Evolutionary conservation across 2,888 invertebrate species (phyloP).

Genomic region (Euspilapteryx auroguttella): DNA sequence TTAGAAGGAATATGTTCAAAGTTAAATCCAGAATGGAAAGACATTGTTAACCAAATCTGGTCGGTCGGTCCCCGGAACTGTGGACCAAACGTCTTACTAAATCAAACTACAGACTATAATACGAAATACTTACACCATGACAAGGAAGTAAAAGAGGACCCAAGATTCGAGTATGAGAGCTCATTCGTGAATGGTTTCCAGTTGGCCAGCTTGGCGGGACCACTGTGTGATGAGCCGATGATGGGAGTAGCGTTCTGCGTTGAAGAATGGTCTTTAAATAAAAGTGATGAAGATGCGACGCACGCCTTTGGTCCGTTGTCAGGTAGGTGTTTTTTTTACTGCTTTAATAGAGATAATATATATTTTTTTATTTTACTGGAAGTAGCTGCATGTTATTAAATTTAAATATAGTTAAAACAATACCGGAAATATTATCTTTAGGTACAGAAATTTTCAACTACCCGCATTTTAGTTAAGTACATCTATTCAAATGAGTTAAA

Average conservation of each 20-base stretch:
- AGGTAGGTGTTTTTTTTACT: conserved; percentile 26
- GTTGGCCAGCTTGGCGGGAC: conserved; percentile 85
- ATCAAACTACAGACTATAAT: conserved; percentile 70
- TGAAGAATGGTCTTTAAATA: conserved; percentile 75
- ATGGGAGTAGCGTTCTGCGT: conserved; percentile 91
- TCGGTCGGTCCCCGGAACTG: conserved; percentile 88
- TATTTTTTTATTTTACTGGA: conserved; percentile 1
- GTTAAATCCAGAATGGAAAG: conserved; percentile 53
- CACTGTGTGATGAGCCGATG: conserved; percentile 96
- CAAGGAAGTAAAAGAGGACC: conserved; percentile 44
- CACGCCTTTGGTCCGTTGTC: conserved; percentile 57
- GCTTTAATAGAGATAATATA: neutral
- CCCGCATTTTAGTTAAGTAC: no score
- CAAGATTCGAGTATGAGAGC: conserved; percentile 68
- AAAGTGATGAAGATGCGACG: conserved; percentile 29
- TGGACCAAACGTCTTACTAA: conserved; percentile 88
- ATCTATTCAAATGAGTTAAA: no score
- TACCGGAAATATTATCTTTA: no score
- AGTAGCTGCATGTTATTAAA: no score
- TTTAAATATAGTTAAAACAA: no score
- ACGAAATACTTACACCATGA: conserved; percentile 39
- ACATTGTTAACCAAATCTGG: conserved; percentile 76
- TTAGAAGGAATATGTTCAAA: conserved; percentile 63
- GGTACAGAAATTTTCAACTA: no score
- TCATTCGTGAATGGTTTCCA: conserved; percentile 87